Conservation (phyloP, 2,113 vertebrate genomes). For the Clarias batrachus region DNA sequence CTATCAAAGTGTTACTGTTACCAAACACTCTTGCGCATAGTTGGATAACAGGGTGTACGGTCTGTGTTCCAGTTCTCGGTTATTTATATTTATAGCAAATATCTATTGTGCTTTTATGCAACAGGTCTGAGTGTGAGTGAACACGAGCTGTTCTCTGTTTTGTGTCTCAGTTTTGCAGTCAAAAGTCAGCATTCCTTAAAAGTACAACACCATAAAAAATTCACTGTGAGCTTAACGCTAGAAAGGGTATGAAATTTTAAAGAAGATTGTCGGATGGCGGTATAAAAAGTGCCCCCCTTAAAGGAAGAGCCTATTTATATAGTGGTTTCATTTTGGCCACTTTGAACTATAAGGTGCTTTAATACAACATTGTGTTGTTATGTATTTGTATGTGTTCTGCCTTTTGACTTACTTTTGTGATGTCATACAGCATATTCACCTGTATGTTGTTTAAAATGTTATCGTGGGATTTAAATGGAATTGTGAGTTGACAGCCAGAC, state of each 20-base stretch:
- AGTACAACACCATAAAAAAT: slow-evolving; percentile 77
- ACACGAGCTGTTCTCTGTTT: slow-evolving; percentile 31
- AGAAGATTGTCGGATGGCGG: slow-evolving; percentile 52
- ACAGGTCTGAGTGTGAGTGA: not conserved
- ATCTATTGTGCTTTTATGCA: not conserved
- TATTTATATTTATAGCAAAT: not conserved
- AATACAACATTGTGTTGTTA: not conserved
- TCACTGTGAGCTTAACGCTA: slow-evolving; percentile 70
- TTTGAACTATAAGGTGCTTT: not conserved
- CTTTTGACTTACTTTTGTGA: not conserved
- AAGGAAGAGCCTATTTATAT: slow-evolving; percentile 38
- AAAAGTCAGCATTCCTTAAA: slow-evolving; percentile 64
- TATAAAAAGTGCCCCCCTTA: slow-evolving; percentile 44
- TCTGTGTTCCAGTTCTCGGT: not conserved
- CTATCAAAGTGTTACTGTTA: not conserved
- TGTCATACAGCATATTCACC: not conserved
- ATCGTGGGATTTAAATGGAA: not conserved
- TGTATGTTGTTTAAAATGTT: slow-evolving; percentile 26
- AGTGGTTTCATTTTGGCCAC: not conserved
- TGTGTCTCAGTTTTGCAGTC: slow-evolving; percentile 60
- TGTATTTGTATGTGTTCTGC: not conserved
- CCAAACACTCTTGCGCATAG: not conserved
- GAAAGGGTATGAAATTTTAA: slow-evolving; percentile 76
- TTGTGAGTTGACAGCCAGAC: slow-evolving; percentile 20
- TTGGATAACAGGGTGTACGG: not conserved